A percentile compares a stretch with the other conserved stretches of the same genome.
These are phyloP conservation scores for Pachyseris speciosa DNA, from an alignment of 64 coral and sea anemone genomes.

Conservation along the genomic window DNA sequence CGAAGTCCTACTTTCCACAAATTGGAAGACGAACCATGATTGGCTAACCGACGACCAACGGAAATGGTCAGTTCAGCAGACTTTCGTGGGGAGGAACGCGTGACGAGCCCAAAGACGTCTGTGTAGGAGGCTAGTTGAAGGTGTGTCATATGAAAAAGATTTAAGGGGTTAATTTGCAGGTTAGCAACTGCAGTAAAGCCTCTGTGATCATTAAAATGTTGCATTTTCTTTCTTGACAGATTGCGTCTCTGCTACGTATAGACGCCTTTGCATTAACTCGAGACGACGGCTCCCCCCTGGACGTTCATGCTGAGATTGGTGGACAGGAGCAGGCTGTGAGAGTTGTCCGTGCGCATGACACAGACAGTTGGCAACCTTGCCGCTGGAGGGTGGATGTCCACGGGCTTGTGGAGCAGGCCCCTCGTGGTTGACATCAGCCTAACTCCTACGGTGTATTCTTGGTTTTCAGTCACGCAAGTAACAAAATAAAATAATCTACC, in stretches of 20 bases:
- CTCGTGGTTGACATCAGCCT: not conserved
- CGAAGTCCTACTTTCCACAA: no score
- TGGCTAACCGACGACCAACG: no score
- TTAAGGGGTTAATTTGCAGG: no score
- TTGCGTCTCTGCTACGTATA: not conserved
- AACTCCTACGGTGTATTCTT: no score
- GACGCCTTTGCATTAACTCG: not conserved
- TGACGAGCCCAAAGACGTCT: no score
- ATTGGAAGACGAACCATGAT: no score
- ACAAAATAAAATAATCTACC: no score
- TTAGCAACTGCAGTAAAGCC: no score
- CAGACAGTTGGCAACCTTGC: slow-evolving; percentile 13
- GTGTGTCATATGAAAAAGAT: no score
- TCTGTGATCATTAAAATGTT: not conserved
- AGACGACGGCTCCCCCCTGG: not conserved
- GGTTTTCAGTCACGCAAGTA: not conserved
- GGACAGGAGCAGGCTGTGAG: not conserved
- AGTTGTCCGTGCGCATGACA: slow-evolving; percentile 30
- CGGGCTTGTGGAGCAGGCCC: slow-evolving; percentile 8
- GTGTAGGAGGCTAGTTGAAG: no score
- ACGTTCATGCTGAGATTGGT: slow-evolving; percentile 30
- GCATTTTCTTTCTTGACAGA: not conserved
- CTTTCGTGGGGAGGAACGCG: no score
- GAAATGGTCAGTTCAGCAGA: no score
- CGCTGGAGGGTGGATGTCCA: slow-evolving; percentile 6